These are phyloP conservation scores for Tyrophagus putrescentiae DNA, from an alignment of 1,140 invertebrate species.

Conservation along the genomic window DNA sequence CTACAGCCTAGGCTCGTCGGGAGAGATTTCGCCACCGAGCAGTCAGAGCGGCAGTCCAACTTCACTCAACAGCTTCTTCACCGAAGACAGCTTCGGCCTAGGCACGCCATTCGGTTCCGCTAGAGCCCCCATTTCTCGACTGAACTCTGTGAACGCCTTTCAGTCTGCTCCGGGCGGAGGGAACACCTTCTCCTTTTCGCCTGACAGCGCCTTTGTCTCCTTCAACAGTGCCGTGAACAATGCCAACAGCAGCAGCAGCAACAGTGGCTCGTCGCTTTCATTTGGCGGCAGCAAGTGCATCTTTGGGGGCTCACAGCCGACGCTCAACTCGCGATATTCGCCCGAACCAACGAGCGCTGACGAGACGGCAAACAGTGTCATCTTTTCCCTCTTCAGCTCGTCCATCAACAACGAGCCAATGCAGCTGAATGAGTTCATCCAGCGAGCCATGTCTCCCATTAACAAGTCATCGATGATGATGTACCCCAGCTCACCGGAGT, in stretches of 20 bases:
- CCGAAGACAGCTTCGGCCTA: slow-evolving; percentile 41
- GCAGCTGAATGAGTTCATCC: slow-evolving; percentile 13
- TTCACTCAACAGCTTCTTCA: slow-evolving; percentile 49
- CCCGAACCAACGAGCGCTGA: background rate
- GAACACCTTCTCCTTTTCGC: slow-evolving; percentile 20
- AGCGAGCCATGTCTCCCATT: slow-evolving; percentile 1
- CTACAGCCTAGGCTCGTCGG: slow-evolving; percentile 27
- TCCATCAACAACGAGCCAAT: slow-evolving; percentile 6
- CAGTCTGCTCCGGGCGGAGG: no score
- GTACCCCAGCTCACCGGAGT: slow-evolving; percentile 9
- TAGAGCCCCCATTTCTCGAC: no score
- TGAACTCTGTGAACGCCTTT: background rate
- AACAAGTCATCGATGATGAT: slow-evolving; percentile 1
- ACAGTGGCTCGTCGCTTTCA: no score
- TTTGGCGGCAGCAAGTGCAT: background rate
- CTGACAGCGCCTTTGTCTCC: slow-evolving; percentile 12
- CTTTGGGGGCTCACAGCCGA: background rate
- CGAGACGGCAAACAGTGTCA: background rate
- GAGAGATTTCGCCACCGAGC: slow-evolving; percentile 36
- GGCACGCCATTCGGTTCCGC: slow-evolving; percentile 30
- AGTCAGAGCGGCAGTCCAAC: slow-evolving; percentile 51
- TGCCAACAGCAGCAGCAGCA: slow-evolving; percentile 2
- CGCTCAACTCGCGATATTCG: background rate
- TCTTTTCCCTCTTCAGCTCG: background rate
- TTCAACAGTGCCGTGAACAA: slow-evolving; percentile 3